Base-by-base conservation (phyloP, 64 coral and sea anemone species). In the Trachythela sp. region DNA sequence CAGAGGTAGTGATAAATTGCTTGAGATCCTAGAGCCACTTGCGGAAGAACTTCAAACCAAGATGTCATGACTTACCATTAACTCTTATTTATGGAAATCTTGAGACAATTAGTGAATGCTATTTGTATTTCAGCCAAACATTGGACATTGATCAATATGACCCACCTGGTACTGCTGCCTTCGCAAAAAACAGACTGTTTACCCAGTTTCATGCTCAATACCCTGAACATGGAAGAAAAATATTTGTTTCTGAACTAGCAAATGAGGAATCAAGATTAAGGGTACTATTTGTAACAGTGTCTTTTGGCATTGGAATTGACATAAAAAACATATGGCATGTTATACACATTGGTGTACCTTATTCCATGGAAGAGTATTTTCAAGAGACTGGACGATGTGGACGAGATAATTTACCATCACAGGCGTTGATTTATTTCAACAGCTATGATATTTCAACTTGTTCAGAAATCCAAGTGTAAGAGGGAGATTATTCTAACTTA, bases 331-430 rank as follows among this genome's bases (percentile, higher is more conserved):
- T 94, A 31, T 17, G 85, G 29, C 85, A 48, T 27, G 72, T 94
- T 48, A 84, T 94, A 14, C 92, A 94, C 50, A 94, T 94, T 90
- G 89, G 92, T 72, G 92, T 94, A 31, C 92, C 92, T 27, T 87
- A 87, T 54, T 30, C 72, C 22, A 90, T 92, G 75, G 91, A 92
- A 77, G 91, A 90, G 75, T 89, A 89, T 40, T 93, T 89, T 89
- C 92, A 93, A 70, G 92, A 93, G 60, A 87, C 80, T 89, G 92
- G 92, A 89, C 54, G 87, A 40, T 85, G 59, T 54, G 87, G 92
- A 64, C 30, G 87, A 54, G 84, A 93, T 87, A 87, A 83, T 33
- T 54, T 80, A 17, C 60, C 83, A 85, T 88, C 83, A 83, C 85
- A 89, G 77, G 88, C 92, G 35, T 17, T 80, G 2, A 36, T 80